phyloP scores from a whole-genome alignment of 2,888 invertebrate genomes.

The Ligdia adustata region DNA sequence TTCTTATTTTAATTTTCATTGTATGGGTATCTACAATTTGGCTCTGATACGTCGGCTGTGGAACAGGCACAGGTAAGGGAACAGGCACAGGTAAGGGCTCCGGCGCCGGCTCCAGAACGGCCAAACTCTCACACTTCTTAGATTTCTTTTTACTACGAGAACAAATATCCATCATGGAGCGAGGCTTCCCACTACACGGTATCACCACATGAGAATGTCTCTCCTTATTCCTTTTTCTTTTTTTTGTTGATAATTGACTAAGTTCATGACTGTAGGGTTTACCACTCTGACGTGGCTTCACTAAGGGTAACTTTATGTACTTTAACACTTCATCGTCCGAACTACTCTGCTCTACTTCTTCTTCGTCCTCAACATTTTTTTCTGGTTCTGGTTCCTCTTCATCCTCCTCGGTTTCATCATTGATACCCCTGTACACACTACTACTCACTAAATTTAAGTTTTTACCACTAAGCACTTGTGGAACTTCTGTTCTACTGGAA shows the following conservation, averaged over 20 bases:
- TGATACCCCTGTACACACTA: conserved; percentile 66
- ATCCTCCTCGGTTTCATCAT: conserved; percentile 57
- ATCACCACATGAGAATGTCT: conserved; percentile 67
- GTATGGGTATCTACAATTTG: conserved; percentile 86
- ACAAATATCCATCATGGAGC: conserved; percentile 78
- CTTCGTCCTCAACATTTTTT: conserved; percentile 46
- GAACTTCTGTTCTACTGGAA: conserved; percentile 61
- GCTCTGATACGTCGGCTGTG: conserved; percentile 79
- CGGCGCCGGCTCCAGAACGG: neutral
- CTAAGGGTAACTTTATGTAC: conserved; percentile 76
- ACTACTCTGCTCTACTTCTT: conserved; percentile 62
- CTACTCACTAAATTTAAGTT: conserved; percentile 81
- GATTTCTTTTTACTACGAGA: conserved; percentile 79
- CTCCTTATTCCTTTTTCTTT: conserved; percentile 73
- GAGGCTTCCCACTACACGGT: conserved; percentile 79
- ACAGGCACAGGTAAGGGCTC: conserved; percentile 12
- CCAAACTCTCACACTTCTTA: conserved; percentile 66
- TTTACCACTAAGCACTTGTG: conserved; percentile 79
- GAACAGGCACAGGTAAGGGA: conserved; percentile 2
- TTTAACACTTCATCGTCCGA: conserved; percentile 78
- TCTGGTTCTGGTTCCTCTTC: conserved; percentile 47
- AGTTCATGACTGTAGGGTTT: conserved; percentile 83
- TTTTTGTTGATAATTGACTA: conserved; percentile 82
- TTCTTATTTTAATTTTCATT: conserved; percentile 88
- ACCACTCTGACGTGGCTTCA: conserved; percentile 72